Conservation (phyloP, 2,888 invertebrate species). For the Syrista parreyssii region DNA sequence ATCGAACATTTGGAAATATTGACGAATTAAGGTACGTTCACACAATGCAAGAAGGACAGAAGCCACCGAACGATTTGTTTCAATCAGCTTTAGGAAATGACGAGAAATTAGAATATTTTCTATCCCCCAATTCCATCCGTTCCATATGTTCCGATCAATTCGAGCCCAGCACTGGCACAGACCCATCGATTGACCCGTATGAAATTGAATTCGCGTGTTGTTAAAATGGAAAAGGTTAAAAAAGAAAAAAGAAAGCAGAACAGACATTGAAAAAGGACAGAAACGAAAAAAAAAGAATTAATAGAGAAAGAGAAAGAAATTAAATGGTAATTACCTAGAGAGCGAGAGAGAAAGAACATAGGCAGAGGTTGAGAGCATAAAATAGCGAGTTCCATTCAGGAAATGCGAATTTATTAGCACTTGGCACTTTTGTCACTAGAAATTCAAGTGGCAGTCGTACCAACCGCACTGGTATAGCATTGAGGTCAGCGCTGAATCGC, state of each 20-base stretch:
- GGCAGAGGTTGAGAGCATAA: not conserved
- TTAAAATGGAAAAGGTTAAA: not conserved
- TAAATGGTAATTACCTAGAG: not conserved
- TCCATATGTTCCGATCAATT: not conserved
- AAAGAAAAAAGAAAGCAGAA: too few relatives aligned
- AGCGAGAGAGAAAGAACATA: not conserved
- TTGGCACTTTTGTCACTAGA: not conserved
- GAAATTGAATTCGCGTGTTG: not conserved
- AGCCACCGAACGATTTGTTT: not conserved
- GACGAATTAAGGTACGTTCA: not conserved
- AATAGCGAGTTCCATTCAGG: not conserved
- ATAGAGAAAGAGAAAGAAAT: not conserved
- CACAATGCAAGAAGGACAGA: not conserved
- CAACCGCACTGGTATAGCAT: not conserved
- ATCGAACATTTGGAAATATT: not conserved
- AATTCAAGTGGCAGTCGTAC: not conserved
- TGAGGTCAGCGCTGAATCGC: not conserved
- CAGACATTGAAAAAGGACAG: too few relatives aligned
- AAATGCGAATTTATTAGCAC: not conserved
- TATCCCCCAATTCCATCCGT: not conserved
- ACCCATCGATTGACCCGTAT: not conserved
- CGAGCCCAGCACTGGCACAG: not conserved
- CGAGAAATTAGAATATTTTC: not conserved
- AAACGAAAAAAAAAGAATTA: not conserved
- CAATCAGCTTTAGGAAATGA: not conserved